Conservation (phyloP, 2,797 vertebrate species). For the Sebastes trivittatus region DNA sequence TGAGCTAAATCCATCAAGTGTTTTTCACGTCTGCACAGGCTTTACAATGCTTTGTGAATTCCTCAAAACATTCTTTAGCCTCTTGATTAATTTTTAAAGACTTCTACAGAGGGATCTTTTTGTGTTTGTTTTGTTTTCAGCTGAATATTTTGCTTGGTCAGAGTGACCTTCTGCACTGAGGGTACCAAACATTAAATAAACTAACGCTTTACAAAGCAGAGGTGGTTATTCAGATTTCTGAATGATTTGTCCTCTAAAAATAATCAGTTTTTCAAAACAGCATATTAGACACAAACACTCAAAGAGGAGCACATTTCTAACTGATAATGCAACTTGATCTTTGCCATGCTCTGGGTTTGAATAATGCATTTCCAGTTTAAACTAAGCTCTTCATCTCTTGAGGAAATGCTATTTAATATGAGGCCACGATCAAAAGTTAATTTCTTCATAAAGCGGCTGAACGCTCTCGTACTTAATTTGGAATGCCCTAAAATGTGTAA, state of each 20-base stretch:
- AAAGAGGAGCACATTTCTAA: constrained; percentile 11
- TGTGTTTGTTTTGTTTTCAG: constrained; percentile 1
- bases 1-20: constrained; percentile 35
- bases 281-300: neutral
- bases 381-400: constrained; percentile 36
- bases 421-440: constrained; percentile 26
- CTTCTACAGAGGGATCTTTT: constrained; percentile 8
- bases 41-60: constrained; percentile 9
- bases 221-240: neutral
- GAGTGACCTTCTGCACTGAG: neutral
- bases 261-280: too few species aligned
- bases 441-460: constrained; percentile 11
- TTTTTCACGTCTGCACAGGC: constrained; percentile 14
- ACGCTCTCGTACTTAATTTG: constrained; percentile 30
- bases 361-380: constrained; percentile 38
- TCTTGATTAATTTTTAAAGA: constrained; percentile 11
- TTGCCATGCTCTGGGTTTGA: constrained; percentile 25
- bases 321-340: constrained; percentile 39
- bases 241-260: neutral
- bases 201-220: constrained; percentile 2
- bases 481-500: neutral
- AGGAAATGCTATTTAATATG: constrained; percentile 11
- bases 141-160: constrained; percentile 2
- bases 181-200: neutral
- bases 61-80: neutral